Evolutionary conservation across 2,797 vertebrate species (phyloP), one percentile per base, ranked within the genome.

Genomic region (Manis pentadactyla): DNA sequence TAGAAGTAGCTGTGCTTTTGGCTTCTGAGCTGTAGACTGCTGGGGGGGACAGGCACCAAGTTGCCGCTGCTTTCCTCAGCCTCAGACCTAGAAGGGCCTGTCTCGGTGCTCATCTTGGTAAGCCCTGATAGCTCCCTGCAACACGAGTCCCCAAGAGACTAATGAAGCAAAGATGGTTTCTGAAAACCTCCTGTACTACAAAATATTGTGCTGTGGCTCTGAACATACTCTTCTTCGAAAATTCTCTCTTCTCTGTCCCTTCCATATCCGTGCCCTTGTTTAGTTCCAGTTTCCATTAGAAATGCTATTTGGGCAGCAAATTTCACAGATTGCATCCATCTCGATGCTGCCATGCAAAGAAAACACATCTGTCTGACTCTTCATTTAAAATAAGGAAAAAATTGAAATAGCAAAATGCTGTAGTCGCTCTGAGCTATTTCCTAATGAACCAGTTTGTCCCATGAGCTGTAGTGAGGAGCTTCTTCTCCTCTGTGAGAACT

Each of bases 371-470:
- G 37, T 97, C 97, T 85, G 19, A 84, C 81, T 96, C 97, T 97
- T 98, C 90, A 73, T 95, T 96, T 96, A 94, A 95, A 97, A 97
- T 31, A 96, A 82, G 96, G 96, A 87, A 85, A 95, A 95, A 97
- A 94, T 73, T 85, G 95, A 97, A 98, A 97, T 95, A 96, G 93
- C 96, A 94, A 97, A 98, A 97, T 91, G 96, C 79, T 0, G 37
- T 90, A 61, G 97, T 93, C 83, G 61, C 96, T 98, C 96, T 97
- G 97, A 95, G 96, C 97, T 82, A 71, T 97, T 98, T 98, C 97
- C 95, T 98, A 98, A 98, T 77, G 97, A 98, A 98, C 97, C 97
- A 94, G 98, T 98, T 98, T 98, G 98, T 98, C 98, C 98, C 97
- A 95, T 92, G 96, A 98, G 78, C 94, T 49, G 97, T 53, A 96